Evolutionary conservation across 2,113 vertebrate genomes (phyloP), one percentile per base, ranked within the genome.

Genomic region (Periophthalmus modestus): DNA sequence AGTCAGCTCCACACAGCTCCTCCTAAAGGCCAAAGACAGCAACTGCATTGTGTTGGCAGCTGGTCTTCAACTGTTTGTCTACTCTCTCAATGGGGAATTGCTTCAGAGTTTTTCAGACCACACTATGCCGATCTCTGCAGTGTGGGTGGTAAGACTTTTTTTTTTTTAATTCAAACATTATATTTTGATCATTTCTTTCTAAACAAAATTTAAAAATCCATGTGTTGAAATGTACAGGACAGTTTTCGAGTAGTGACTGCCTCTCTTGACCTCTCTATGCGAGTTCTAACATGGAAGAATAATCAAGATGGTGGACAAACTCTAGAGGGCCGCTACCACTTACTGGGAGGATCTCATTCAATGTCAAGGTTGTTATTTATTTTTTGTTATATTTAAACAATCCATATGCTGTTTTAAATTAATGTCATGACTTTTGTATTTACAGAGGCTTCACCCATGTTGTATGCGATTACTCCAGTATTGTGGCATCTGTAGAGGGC

Each of bases 61-160:
- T 0, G 83, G 82, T 21, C 76, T 77, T 23, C 69, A 86, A 28
- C 86, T 95, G 62, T 89, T 82, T 78, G 86, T 91, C 2, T 89
- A 83, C 79, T 94, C 92, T 66, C 78, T 95, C 54, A 93, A 91
- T 69, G 94, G 95, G 71, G 78, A 70, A 50, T 72, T 90, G 28
- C 69, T 96, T 36, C 89, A 92, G 7, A 67, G 46, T 79, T 95
- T 96, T 85, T 87, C 93, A 80, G 95, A 96, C 75, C 95, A 97
- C 71, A 90, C 76, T 0, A 73, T 84, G 78, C 87, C 93, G n/a
- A 94, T 94, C 74, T 76, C 91, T 0, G 92, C 95, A 14, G n/a
- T 93, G 68, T 93, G 92, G 87, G 93, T 96, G 95, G 96, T 95
- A 86, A 86, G 93, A 13, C n/a, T n/a, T n/a, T n/a, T n/a, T n/a